Percentiles rank a stretch among this genome's conserved stretches.
Conservation (phyloP, 2,113 vertebrate species). For the Capreolus pygargus region DNA sequence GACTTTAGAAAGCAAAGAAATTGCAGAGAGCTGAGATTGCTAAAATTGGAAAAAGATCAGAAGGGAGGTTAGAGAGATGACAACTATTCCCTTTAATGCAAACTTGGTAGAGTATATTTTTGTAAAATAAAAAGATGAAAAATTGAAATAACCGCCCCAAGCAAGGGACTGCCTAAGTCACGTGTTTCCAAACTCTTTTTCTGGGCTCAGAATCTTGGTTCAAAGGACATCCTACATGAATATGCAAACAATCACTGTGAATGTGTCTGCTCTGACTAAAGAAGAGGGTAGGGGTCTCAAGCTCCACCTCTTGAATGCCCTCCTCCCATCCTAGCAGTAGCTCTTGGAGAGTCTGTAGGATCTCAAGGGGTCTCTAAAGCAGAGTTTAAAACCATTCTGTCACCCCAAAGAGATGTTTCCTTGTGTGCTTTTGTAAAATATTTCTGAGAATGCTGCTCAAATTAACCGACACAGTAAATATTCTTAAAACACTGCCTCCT, state of each 20-base stretch:
- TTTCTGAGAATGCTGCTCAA: background rate
- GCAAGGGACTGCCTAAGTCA: background rate
- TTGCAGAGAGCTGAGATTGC: background rate
- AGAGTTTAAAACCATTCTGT: slow-evolving; percentile 15
- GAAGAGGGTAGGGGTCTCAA: background rate
- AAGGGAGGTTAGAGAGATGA: background rate
- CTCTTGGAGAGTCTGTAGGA: background rate
- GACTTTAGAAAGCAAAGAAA: background rate
- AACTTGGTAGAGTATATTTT: background rate
- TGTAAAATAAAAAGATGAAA: background rate
- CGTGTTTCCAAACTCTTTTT: background rate
- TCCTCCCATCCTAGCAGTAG: background rate
- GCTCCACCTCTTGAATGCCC: background rate
- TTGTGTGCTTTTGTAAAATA: background rate
- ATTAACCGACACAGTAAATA: background rate
- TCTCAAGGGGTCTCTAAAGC: background rate
- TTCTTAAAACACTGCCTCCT: background rate
- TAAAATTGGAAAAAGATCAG: background rate
- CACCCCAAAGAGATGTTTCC: background rate
- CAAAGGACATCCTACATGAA: background rate
- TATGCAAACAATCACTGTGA: background rate
- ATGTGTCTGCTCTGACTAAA: background rate
- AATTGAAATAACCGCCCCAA: background rate
- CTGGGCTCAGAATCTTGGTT: background rate
- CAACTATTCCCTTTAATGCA: background rate